These are phyloP conservation scores for Oligia fasciuncula DNA, from an alignment of 2,888 invertebrate species.

Conservation along the genomic window DNA sequence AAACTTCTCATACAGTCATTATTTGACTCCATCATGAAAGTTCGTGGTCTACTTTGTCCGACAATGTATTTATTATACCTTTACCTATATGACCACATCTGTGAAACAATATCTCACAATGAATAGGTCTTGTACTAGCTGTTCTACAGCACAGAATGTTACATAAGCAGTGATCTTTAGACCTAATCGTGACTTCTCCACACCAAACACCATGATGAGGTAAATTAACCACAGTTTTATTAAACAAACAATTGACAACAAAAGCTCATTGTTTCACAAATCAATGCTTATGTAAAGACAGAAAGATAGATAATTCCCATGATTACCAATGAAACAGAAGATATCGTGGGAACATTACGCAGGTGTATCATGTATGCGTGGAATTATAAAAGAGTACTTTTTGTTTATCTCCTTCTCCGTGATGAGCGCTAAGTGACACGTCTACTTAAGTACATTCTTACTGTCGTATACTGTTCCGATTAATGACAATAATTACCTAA, in stretches of 20 bases:
- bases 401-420: slow-evolving; percentile 59
- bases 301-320: slow-evolving; percentile 78
- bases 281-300: slow-evolving; percentile 65
- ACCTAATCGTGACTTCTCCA: not conserved
- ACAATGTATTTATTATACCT: not conserved
- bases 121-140: not conserved
- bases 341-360: slow-evolving; percentile 82
- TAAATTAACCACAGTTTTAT: slow-evolving; percentile 8
- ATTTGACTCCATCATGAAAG: not conserved
- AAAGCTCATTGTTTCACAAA: slow-evolving; percentile 57
- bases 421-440: slow-evolving; percentile 57
- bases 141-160: not conserved
- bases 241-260: slow-evolving; percentile 16
- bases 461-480: slow-evolving; percentile 31
- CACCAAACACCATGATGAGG: not conserved
- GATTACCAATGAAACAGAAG: slow-evolving; percentile 77
- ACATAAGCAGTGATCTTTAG: not conserved
- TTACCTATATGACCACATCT: too few relatives aligned
- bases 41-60: not conserved
- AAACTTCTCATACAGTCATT: not conserved
- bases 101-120: not conserved
- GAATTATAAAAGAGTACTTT: slow-evolving; percentile 75
- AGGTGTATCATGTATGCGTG: slow-evolving; percentile 76
- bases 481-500: slow-evolving; percentile 41
- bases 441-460: slow-evolving; percentile 59